phyloP scores from a whole-genome alignment of 2,797 vertebrate species.

The Onychomys leucogaster region DNA sequence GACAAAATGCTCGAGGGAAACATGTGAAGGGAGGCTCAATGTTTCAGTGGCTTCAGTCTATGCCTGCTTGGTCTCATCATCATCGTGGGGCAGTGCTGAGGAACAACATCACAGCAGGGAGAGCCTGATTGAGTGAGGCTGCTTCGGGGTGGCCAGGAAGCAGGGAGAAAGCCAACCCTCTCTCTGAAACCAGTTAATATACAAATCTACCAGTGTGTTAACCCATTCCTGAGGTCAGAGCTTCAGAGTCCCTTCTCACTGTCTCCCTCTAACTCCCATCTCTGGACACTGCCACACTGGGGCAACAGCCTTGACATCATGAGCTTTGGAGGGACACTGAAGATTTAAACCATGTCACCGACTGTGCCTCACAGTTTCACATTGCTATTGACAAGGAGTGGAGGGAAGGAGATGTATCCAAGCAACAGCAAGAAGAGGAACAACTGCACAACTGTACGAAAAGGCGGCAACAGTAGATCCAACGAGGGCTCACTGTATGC shows the following conservation, averaged over 20 bases:
- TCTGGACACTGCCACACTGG: no score
- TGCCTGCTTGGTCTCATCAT: neutral
- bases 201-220: neutral
- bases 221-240: neutral
- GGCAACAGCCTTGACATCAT: neutral
- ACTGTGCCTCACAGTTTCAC: neutral
- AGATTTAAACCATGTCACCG: neutral
- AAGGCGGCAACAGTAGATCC: neutral
- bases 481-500: fast-evolving
- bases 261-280: neutral
- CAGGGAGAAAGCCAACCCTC: neutral
- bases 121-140: neutral
- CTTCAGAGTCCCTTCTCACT: no score
- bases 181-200: neutral
- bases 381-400: neutral
- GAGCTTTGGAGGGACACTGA: neutral
- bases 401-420: neutral
- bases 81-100: neutral
- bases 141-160: neutral
- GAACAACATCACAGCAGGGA: neutral
- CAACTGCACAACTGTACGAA: neutral
- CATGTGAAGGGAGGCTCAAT: neutral
- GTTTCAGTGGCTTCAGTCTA: neutral
- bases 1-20: neutral
- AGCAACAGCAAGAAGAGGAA: neutral